Percentiles rank a stretch among this genome's conserved stretches.
Evolutionary conservation across 2,888 invertebrate genomes (phyloP).

Genomic region (Thyatira batis): DNA sequence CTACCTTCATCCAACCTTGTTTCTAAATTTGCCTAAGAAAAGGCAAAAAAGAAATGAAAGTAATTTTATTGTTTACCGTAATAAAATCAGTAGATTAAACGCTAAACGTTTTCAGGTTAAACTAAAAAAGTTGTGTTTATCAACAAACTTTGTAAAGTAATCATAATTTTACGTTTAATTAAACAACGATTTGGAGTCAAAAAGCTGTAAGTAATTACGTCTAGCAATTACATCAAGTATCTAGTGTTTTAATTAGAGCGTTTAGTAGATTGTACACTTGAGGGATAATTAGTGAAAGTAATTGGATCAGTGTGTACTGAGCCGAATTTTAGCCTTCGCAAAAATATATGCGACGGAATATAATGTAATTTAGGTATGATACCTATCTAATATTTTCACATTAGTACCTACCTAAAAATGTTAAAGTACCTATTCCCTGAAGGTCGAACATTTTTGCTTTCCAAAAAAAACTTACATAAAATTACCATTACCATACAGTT

Average conservation of each 20-base stretch:
- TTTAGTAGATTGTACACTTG: neutral
- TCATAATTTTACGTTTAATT: neutral
- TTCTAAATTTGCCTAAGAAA: too few relatives aligned
- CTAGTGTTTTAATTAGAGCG: neutral
- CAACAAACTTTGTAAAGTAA: neutral
- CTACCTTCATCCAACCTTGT: too few relatives aligned
- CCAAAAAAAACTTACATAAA: too few relatives aligned
- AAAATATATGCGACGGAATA: neutral
- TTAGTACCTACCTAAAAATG: too few relatives aligned
- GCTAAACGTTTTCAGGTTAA: neutral
- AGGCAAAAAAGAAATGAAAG: too few relatives aligned
- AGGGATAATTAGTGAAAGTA: neutral
- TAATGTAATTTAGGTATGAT: neutral
- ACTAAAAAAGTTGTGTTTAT: neutral
- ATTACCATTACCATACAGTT: too few relatives aligned
- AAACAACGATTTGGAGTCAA: neutral
- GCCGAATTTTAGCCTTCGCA: neutral
- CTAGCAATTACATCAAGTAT: neutral
- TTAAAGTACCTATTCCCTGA: too few relatives aligned
- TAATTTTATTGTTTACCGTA: neutral
- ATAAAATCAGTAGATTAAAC: neutral
- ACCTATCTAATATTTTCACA: too few relatives aligned
- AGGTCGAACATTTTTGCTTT: too few relatives aligned
- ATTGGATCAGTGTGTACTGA: neutral
- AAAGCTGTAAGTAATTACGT: neutral